Base-by-base conservation (phyloP, 2,113 vertebrate species). In the Ptilorrhoa leucosticta region DNA sequence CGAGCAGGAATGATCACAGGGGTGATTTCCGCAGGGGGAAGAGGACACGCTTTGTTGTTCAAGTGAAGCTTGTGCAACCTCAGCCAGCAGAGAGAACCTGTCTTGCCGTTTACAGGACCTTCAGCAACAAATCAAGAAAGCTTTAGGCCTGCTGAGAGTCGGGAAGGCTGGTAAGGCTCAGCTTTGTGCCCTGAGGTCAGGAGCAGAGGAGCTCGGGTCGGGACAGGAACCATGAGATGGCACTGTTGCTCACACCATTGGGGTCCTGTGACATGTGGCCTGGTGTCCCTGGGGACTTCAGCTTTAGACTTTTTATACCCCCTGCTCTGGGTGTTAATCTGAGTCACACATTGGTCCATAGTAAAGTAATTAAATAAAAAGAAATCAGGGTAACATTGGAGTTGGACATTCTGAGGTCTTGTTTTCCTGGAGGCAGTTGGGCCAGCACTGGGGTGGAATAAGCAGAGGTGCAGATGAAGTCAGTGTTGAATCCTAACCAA, bases 151-250 rank as follows among this genome's bases (percentile, higher is more conserved):
- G 61, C 96, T 98, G 45, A 82, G 92, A 44, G 81, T 28, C 1
- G 15, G 89, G 48, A 64, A 96, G 70, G 66, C 91, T 72, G 98
- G 98, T 98, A 94, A 97, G 98, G 58, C 60, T 84, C 65, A 69
- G 40, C 56, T 90, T 60, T 75, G 82, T 80, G 6, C 54, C 66
- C 57, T 48, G 69, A 79, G 93, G 76, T 94, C 89, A 87, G 75
- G 44, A 77, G 72, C 60, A 78, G 30, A 70, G 13, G 33, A 65
- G 47, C 30, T 20, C 17, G 2, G 6, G 3, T 18, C 1, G 3
- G 73, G 78, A 78, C 95, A 73, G 3, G 20, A 78, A 23, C 98
- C 98, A 97, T 97, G 90, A 97, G 98, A 91, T 97, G 98, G 97
- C 97, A 97, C 68, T 97, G 76, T 96, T 96, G 90, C 71, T 95